These are phyloP conservation scores for Meta bourneti DNA, from an alignment of 2,888 invertebrate genomes.

Conservation along the genomic window DNA sequence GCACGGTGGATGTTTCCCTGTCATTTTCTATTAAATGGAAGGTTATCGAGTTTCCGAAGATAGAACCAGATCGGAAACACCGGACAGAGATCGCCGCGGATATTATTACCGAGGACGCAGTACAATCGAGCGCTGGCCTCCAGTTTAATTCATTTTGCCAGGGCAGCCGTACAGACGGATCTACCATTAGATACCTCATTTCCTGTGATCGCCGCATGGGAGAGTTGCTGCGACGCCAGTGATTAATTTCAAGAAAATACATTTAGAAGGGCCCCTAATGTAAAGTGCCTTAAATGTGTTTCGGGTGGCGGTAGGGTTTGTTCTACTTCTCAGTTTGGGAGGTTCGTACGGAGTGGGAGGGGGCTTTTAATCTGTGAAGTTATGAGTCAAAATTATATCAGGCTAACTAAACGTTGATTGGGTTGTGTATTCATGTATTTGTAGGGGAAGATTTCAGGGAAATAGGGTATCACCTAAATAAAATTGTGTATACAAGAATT, in stretches of 20 bases:
- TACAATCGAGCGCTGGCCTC: not conserved
- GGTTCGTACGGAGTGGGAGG: not conserved
- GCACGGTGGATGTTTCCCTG: slow-evolving; percentile 22
- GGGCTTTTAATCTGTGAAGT: not conserved
- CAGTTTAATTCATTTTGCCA: slow-evolving; percentile 41
- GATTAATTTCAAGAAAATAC: not conserved
- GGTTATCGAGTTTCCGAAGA: slow-evolving; percentile 37
- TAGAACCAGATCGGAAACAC: not conserved
- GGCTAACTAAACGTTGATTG: not conserved
- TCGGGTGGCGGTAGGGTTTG: not conserved
- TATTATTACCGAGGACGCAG: slow-evolving; percentile 10
- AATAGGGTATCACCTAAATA: too few species aligned
- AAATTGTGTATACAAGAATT: too few species aligned
- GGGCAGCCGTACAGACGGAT: slow-evolving; percentile 1
- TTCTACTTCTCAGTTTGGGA: too few species aligned
- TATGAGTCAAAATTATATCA: too few species aligned
- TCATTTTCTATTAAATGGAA: slow-evolving; percentile 66
- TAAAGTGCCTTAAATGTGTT: not conserved
- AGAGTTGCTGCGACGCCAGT: not conserved
- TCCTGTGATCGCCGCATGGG: slow-evolving; percentile 10
- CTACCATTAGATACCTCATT: slow-evolving; percentile 33
- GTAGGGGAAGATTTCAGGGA: not conserved
- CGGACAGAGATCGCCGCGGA: not conserved
- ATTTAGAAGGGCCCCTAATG: not conserved
- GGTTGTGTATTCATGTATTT: not conserved